Conservation (phyloP, 2,113 vertebrate species). For the Sterrhoptilus dennistouni region DNA sequence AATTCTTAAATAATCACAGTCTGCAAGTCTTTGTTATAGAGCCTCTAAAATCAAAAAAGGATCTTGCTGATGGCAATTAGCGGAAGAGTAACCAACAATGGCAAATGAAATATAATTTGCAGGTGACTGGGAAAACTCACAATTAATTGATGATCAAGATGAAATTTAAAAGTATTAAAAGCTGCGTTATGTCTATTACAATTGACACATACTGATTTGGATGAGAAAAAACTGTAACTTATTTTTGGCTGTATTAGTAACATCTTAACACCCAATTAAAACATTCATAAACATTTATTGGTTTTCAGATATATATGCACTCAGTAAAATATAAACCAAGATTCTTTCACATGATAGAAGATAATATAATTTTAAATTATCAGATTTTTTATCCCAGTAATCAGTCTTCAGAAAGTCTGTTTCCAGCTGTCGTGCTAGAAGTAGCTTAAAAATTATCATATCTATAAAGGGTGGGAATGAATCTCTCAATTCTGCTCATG, state of each 20-base stretch:
- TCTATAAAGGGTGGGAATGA: background rate
- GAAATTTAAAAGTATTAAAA: background rate
- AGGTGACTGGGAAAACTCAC: background rate
- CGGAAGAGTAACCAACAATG: background rate
- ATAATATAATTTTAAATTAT: background rate
- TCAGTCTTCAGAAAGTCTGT: background rate
- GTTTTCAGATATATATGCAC: background rate
- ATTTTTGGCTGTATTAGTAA: background rate
- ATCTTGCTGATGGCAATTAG: background rate
- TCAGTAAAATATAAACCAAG: background rate
- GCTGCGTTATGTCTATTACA: background rate
- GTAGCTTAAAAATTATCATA: background rate
- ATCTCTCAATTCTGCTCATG: background rate
- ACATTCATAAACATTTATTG: background rate
- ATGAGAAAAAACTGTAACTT: background rate
- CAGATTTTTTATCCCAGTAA: background rate
- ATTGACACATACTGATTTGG: background rate
- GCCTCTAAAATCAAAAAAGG: background rate
- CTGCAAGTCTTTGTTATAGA: background rate
- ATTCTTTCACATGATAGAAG: background rate
- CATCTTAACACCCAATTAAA: background rate
- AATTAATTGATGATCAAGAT: background rate
- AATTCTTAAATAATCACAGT: background rate
- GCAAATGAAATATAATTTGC: background rate
- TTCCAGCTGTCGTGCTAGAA: background rate